A percentile compares a stretch with the other conserved stretches of the same genome.
phyloP scores from a whole-genome alignment of 2,797 vertebrate species.

The Spea hammondii region DNA sequence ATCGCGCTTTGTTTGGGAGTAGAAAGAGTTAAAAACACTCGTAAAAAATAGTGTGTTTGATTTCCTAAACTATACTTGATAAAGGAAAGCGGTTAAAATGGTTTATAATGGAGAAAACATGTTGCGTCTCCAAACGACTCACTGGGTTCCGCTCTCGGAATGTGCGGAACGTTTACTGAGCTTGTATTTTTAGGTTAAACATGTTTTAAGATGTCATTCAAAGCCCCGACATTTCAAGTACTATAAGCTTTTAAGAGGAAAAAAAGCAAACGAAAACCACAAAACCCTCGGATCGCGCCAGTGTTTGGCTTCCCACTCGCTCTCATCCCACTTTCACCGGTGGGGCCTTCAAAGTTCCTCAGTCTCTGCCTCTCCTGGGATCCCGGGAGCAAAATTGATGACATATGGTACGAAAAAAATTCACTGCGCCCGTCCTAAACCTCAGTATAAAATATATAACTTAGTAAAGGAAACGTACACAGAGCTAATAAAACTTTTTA shows the following conservation, averaged over 20 bases:
- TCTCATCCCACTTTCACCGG: not conserved
- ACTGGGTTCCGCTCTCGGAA: not conserved
- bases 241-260: not conserved
- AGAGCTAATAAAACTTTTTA: too few species aligned
- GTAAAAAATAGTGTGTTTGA: too few species aligned
- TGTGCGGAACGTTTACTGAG: not conserved
- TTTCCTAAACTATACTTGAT: too few species aligned
- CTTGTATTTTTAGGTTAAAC: not conserved
- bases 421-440: too few species aligned
- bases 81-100: not conserved
- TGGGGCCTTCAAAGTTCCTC: not conserved
- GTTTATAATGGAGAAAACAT: not conserved
- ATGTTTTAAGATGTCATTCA: not conserved
- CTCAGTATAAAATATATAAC: too few species aligned
- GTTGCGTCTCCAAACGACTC: not conserved
- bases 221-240: not conserved
- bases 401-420: not conserved
- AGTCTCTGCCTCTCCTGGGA: slow-evolving; percentile 2
- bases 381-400: not conserved
- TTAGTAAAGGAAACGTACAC: too few species aligned
- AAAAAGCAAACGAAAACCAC: not conserved
- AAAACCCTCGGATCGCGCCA: not conserved
- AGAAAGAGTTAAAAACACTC: too few species aligned
- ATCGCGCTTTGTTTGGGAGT: too few species aligned
- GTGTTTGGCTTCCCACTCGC: not conserved